A percentile compares a stretch with the other conserved stretches of the same genome.
Evolutionary conservation across 92 coral and sea anemone genomes (phyloP).

Genomic region (Hydrozoanthus gracilis): DNA sequence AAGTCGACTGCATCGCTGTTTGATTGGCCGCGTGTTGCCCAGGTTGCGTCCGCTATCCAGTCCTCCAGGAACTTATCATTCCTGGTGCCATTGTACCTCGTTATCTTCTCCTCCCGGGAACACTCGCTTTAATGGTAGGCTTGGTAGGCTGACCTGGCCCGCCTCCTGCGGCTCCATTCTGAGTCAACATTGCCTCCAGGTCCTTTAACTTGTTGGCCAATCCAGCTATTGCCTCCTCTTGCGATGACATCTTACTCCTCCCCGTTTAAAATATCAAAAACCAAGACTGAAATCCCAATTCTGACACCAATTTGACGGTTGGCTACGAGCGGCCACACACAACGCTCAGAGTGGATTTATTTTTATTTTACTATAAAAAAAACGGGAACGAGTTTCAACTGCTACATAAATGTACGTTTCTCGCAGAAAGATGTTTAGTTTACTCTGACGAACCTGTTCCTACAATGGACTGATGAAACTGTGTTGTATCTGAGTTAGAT

Average conservation of each 20-base stretch:
- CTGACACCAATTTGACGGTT: conserved; percentile 67
- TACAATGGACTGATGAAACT: no score
- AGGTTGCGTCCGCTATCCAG: conserved; percentile 65
- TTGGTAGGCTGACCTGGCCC: not conserved
- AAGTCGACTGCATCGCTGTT: conserved; percentile 60
- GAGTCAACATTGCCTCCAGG: conserved; percentile 48
- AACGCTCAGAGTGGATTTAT: not conserved
- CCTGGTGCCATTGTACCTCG: conserved; percentile 58
- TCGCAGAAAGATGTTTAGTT: no score
- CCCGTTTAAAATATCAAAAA: conserved; percentile 51
- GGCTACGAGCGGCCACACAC: not conserved
- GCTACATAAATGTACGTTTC: no score
- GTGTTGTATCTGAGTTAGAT: no score
- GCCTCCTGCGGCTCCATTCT: conserved; percentile 17
- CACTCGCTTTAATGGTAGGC: conserved; percentile 37
- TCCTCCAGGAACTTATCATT: conserved; percentile 60
- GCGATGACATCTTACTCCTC: conserved; percentile 21
- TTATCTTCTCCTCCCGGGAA: conserved; percentile 49
- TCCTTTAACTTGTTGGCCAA: conserved; percentile 37
- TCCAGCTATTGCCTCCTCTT: conserved; percentile 25
- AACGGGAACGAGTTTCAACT: conserved; percentile 26
- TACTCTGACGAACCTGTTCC: no score
- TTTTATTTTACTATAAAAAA: conserved; percentile 4
- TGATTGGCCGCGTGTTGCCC: conserved; percentile 52
- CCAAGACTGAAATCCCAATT: conserved; percentile 67